phyloP scores from a whole-genome alignment of 2,113 vertebrate species.

The Ondatra zibethicus region DNA sequence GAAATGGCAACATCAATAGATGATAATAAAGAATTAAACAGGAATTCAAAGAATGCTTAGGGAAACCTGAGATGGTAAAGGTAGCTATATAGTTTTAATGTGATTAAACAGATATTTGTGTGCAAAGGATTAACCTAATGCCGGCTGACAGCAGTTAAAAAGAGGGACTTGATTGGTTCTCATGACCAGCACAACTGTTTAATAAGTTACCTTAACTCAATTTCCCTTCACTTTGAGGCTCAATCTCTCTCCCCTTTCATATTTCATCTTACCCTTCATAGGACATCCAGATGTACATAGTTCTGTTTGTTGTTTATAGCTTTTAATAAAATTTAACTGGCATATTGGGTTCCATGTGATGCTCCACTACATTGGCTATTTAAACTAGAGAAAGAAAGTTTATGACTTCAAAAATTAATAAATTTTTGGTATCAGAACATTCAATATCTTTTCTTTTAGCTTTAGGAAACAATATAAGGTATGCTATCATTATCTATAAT shows the following conservation, averaged over 20 bases:
- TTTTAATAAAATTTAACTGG: neutral
- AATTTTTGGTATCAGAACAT: neutral
- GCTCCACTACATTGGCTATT: neutral
- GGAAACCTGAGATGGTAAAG: neutral
- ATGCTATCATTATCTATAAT: no score
- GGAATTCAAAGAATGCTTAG: neutral
- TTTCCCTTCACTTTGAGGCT: conserved; percentile 1
- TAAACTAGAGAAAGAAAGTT: neutral
- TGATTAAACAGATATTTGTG: neutral
- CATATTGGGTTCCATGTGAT: neutral
- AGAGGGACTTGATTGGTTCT: neutral
- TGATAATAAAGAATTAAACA: neutral
- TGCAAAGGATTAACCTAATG: neutral
- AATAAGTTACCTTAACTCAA: neutral
- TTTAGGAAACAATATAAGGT: neutral
- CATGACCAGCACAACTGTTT: neutral
- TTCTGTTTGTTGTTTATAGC: neutral
- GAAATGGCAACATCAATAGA: neutral
- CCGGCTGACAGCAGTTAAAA: neutral
- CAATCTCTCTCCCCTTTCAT: neutral
- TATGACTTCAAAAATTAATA: neutral
- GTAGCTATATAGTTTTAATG: neutral
- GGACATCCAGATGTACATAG: neutral
- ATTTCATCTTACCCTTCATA: neutral
- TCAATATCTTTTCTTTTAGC: neutral